Base-by-base conservation (phyloP, 2,113 vertebrate species). In the Tragulus kanchil region DNA sequence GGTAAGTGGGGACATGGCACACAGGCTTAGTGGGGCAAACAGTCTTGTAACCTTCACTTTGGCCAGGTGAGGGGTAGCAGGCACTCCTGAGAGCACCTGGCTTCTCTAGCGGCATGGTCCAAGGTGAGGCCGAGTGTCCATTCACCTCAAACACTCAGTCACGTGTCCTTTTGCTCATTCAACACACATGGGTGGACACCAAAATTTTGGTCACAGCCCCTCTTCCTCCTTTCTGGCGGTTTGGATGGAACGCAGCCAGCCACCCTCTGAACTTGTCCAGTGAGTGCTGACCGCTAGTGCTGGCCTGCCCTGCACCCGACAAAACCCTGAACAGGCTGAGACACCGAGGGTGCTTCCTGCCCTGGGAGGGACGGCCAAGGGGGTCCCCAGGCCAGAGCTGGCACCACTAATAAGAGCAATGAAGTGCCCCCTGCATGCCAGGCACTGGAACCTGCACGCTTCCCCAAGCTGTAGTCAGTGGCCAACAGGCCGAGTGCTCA, bases 151-250 rank as follows among this genome's bases (percentile, higher is more conserved):
- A 17, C 48, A 5, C 11, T n/a, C 36, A 2, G 45, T 23, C 78
- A 16, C 3, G 3, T 19, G 8, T 1, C 21, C 36, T 13, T 10
- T 31, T 73, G 28, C 19, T 31, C 26, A 11, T 28, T 81, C n/a
- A 12, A 13, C 17, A 56, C 45, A 31, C 9, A 48, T 13, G 1
- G 54, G 15, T 3, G 10, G 62, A 54, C 1, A 26, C 54, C 17
- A 0, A 3, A n/a, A n/a, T n/a, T n/a, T n/a, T n/a, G n/a, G n/a
- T n/a, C 1, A 1, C 6, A 1, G 7, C 25, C 23, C 14, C 28
- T 52, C 2, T 2, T 31, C 8, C 16, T 7, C 54, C 58, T 56
- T 52, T 17, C 58, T 84, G 71, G 31, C 62, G 8, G 3, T 28
- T 42, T 31, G 54, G 75, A 77, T 58, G 48, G 71, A 90, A 81